These are phyloP conservation scores for Erpetoichthys calabaricus DNA, from an alignment of 2,797 vertebrate species.

Conservation along the genomic window DNA sequence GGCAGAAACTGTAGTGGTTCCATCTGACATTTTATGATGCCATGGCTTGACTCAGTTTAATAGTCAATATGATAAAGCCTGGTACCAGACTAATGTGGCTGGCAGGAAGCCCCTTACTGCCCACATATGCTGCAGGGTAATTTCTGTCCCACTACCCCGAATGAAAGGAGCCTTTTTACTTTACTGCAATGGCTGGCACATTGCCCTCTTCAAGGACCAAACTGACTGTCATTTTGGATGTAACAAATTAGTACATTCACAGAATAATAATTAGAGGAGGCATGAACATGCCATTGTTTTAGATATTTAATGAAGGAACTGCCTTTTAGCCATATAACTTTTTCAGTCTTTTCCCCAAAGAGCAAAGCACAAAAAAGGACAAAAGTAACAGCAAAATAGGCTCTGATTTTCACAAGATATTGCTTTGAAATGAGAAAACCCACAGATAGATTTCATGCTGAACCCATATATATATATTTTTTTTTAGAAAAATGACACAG, in stretches of 20 bases:
- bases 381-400: slow-evolving; percentile 9
- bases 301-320: slow-evolving; percentile 66
- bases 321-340: slow-evolving; percentile 68
- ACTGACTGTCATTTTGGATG: slow-evolving; percentile 90
- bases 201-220: slow-evolving; percentile 72
- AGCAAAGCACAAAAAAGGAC: slow-evolving; percentile 32
- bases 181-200: slow-evolving; percentile 58
- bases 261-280: slow-evolving; percentile 95
- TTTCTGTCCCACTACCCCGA: slow-evolving; percentile 59
- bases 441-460: too few species aligned
- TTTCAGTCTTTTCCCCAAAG: slow-evolving; percentile 34
- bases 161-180: slow-evolving; percentile 69
- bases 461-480: too few species aligned
- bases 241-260: slow-evolving; percentile 97
- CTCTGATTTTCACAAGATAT: slow-evolving; percentile 4
- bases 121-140: slow-evolving; percentile 50
- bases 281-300: slow-evolving; percentile 93
- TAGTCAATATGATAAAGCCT: slow-evolving; percentile 36
- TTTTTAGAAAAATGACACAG: too few species aligned
- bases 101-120: slow-evolving; percentile 47
- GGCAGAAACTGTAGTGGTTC: slow-evolving; percentile 49
- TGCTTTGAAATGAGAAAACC: slow-evolving; percentile 3
- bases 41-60: slow-evolving; percentile 40
- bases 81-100: slow-evolving; percentile 40
- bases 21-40: slow-evolving; percentile 47